A percentile compares a stretch with the other conserved stretches of the same genome.
Evolutionary conservation across 2,888 invertebrate genomes (phyloP).

Genomic region (Spisula subtruncata): DNA sequence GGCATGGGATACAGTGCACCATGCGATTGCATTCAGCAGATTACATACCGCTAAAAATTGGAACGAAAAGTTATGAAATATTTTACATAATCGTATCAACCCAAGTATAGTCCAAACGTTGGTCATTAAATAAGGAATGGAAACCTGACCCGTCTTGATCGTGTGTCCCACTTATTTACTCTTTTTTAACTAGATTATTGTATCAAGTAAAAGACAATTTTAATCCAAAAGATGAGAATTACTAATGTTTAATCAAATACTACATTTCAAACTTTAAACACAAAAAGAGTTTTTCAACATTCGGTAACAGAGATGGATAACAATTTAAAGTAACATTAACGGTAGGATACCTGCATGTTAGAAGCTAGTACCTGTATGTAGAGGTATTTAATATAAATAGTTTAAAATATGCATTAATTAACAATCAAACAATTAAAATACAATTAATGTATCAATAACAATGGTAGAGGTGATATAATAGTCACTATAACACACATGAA

Average conservation of each 20-base stretch:
- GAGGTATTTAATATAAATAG: slow-evolving; percentile 13
- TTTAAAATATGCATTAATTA: neutral
- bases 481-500: neutral
- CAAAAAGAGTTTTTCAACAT: neutral
- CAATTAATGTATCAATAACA: slow-evolving; percentile 6
- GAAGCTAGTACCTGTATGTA: slow-evolving; percentile 6
- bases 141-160: no score
- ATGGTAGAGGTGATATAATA: neutral
- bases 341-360: neutral
- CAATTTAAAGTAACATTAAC: neutral
- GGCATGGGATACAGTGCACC: no score
- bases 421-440: slow-evolving; percentile 23
- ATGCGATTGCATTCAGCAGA: neutral
- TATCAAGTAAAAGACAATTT: neutral
- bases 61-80: neutral
- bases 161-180: no score
- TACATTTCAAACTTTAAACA: neutral
- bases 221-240: neutral
- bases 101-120: no score
- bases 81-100: neutral
- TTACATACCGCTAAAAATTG: no score
- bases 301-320: neutral
- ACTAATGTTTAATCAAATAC: neutral
- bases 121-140: no score
- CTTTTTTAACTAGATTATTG: no score